These are phyloP conservation scores for Babyrousa celebensis DNA, from an alignment of 2,797 vertebrate genomes.

Conservation along the genomic window DNA sequence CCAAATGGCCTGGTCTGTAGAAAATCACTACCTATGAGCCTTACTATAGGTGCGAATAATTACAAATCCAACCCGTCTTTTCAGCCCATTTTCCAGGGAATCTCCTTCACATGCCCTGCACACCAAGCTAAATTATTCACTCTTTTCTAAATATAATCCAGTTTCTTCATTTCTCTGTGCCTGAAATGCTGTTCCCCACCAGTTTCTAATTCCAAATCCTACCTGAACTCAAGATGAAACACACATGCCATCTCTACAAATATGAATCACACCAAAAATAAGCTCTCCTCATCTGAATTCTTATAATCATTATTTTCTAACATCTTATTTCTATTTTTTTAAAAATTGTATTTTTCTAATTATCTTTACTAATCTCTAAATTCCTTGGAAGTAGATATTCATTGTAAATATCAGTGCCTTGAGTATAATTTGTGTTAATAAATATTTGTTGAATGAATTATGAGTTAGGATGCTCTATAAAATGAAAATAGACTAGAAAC, in stretches of 20 bases:
- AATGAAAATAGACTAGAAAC: slow-evolving; percentile 39
- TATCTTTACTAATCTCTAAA: neutral
- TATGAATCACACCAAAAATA: neutral
- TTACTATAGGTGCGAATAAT: neutral
- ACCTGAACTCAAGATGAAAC: neutral
- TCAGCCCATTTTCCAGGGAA: neutral
- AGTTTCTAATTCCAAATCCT: slow-evolving; percentile 40
- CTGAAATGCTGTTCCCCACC: neutral
- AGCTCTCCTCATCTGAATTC: slow-evolving; percentile 4
- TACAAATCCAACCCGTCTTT: neutral
- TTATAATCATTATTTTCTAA: slow-evolving; percentile 11
- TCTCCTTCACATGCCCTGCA: neutral
- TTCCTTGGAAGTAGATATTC: slow-evolving; percentile 5
- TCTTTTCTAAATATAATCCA: neutral
- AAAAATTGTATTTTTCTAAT: neutral
- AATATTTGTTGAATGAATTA: slow-evolving; percentile 12
- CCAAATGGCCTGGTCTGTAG: neutral
- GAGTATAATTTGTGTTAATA: slow-evolving; percentile 22
- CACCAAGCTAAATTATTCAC: slow-evolving; percentile 5
- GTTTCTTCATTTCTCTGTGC: neutral
- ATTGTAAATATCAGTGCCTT: neutral
- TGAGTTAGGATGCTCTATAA: neutral
- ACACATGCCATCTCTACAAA: neutral
- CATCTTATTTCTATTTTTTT: neutral
- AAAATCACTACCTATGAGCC: neutral